Evolutionary conservation across 2,888 invertebrate genomes (phyloP).

Genomic region (Hypercompe scribonia): DNA sequence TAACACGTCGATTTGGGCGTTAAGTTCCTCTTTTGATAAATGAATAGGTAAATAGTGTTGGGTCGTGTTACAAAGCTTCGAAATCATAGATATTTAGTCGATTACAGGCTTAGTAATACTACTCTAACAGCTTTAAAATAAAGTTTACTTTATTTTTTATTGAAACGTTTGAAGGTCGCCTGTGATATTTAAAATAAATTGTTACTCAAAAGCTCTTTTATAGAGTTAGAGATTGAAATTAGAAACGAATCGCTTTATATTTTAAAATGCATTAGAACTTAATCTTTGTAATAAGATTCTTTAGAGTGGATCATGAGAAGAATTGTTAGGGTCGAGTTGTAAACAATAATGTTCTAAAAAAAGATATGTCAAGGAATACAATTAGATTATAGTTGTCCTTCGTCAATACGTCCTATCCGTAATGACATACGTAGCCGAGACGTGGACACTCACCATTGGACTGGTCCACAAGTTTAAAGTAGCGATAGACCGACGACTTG

Average conservation of each 20-base stretch:
- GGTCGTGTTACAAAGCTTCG: conserved; percentile 77
- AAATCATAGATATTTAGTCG: conserved; percentile 66
- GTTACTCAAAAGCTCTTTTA: conserved; percentile 53
- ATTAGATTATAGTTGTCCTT: background rate
- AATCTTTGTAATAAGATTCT: conserved; percentile 38
- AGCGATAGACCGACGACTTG: no score
- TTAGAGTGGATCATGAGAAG: conserved; percentile 28
- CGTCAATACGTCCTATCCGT: no score
- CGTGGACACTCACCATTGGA: no score
- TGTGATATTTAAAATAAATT: conserved; percentile 46
- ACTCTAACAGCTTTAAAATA: conserved; percentile 43
- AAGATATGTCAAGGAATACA: background rate
- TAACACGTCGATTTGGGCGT: conserved; percentile 85
- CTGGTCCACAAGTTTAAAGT: no score
- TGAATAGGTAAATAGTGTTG: conserved; percentile 85
- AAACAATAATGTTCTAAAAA: conserved; percentile 6
- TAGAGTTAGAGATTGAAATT: conserved; percentile 47
- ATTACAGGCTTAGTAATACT: conserved; percentile 40
- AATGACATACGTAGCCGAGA: no score
- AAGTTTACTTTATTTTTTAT: conserved; percentile 38
- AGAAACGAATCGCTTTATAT: conserved; percentile 55
- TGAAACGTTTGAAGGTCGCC: conserved; percentile 8
- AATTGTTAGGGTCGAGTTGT: conserved; percentile 16
- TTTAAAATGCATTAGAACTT: conserved; percentile 50
- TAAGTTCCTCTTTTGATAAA: conserved; percentile 84